Evolutionary conservation across 53 echinoderm and acorn worm species (phyloP), one percentile per base, ranked within the genome.

Genomic region (Actinopyga echinites): DNA sequence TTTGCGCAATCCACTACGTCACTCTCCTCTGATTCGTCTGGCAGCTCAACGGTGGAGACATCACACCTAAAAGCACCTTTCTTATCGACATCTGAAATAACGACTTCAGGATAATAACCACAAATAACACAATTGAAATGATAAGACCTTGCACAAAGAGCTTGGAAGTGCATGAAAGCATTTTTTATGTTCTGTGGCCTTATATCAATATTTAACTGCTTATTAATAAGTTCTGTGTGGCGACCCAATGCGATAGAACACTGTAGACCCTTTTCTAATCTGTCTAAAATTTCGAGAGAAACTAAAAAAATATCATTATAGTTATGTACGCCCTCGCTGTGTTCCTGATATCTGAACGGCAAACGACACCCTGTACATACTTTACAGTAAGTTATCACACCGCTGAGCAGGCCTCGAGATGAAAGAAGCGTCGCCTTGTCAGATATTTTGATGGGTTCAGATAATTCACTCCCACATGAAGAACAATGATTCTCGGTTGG

Each of bases 41-140:
- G 81, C 9, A 59, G 22, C 25, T 62, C 60, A 19, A 81, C 31
- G 25, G 33, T 62, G 31, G 60, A 60, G 3, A 62, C 36, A 34
- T 59, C 49, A 29, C 81, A 81, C 12, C 63, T 32, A 62, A 81
- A 81, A 31, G 63, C 81, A 34, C 60, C 81, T 61, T 81, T 81
- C 4, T 38, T 81, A 62, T 81, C 54, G 13, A 78, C 28, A 78
- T 78, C 79, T 33, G 55, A 29, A 37, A 81, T 62, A 9, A 81
- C 61, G 6, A 82, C 36, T 43, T 63, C 49, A 20, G 83, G 65
- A 8, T 44, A 49, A 24, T 82, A 42, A 19, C 83, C 83, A 43
- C 82, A 82, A 25, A 82, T 65, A 29, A 57, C 31, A 42, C 64
- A 82, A 30, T 43, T 42, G 32, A 64, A 82, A 44, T 82, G 29